phyloP scores from a whole-genome alignment of 92 coral and sea anemone species.

The Porites divaricata region DNA sequence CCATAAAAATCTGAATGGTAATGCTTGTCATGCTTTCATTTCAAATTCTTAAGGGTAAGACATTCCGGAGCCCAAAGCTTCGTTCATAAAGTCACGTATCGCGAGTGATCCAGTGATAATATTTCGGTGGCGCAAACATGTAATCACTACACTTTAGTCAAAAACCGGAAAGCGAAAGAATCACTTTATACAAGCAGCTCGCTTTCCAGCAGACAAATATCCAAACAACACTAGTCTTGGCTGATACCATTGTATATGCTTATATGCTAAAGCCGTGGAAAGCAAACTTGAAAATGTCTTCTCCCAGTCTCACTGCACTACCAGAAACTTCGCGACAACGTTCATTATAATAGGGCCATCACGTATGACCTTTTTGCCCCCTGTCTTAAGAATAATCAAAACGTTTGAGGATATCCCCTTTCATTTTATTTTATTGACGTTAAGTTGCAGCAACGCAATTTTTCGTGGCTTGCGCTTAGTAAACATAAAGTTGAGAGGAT shows the following conservation, averaged over 20 bases:
- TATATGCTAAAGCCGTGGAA: not conserved
- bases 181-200: conserved; percentile 6
- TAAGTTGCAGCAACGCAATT: conserved; percentile 30
- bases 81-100: not conserved
- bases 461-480: conserved; percentile 23
- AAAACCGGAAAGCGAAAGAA: conserved; percentile 1
- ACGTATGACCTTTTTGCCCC: conserved; percentile 87
- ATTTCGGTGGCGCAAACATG: conserved; percentile 3
- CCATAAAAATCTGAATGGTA: conserved; percentile 3
- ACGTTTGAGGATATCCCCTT: conserved; percentile 67
- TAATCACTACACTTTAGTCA: conserved; percentile 1
- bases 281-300: conserved; percentile 7
- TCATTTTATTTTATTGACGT: conserved; percentile 51
- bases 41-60: not conserved
- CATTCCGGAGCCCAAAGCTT: not conserved
- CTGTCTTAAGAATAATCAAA: conserved; percentile 61
- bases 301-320: not conserved
- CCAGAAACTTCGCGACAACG: not conserved
- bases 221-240: conserved; percentile 14
- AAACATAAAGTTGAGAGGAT: conserved; percentile 1
- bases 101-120: not conserved
- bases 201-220: conserved; percentile 12
- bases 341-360: conserved; percentile 41
- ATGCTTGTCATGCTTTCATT: conserved; percentile 21
- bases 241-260: conserved; percentile 20